A percentile compares a stretch with the other conserved stretches of the same genome.
Evolutionary conservation across 2,113 vertebrate genomes (phyloP).

Genomic region (Prolemur simus): DNA sequence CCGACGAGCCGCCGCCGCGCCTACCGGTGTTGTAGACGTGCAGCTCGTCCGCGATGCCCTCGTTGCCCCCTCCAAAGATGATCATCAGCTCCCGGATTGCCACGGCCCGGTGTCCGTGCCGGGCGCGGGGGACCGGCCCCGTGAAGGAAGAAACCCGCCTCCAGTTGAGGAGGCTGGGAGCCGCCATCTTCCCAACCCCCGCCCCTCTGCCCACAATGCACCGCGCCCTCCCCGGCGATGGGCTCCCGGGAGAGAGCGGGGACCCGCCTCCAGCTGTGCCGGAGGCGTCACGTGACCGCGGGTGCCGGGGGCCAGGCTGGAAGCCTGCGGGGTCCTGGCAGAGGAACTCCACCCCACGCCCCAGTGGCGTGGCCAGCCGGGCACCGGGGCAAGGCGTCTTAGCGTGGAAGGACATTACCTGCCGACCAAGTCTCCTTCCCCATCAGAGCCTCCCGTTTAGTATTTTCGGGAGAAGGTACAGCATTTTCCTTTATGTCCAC

Average conservation of each 20-base stretch:
- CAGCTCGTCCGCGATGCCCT: slow-evolving; percentile 95
- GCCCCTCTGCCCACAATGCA: slow-evolving; percentile 85
- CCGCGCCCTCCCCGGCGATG: slow-evolving; percentile 64
- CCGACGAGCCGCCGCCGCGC: slow-evolving; percentile 31
- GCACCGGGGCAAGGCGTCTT: too few species aligned
- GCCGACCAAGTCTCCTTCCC: too few species aligned
- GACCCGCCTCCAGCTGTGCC: slow-evolving; percentile 56
- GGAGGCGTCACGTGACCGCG: slow-evolving; percentile 2
- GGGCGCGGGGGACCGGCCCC: slow-evolving; percentile 93
- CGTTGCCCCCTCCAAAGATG: slow-evolving; percentile 96
- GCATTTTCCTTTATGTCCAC: background rate
- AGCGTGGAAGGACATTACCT: background rate
- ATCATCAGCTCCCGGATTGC: slow-evolving; percentile 94
- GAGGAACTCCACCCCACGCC: background rate
- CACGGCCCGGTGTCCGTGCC: slow-evolving; percentile 95
- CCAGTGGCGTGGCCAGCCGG: background rate
- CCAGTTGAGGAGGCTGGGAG: slow-evolving; percentile 88
- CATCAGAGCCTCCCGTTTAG: background rate
- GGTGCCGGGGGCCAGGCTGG: background rate
- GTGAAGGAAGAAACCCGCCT: slow-evolving; percentile 90
- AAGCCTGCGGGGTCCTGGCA: fast-evolving
- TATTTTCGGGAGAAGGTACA: background rate
- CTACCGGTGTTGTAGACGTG: slow-evolving; percentile 97
- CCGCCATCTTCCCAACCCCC: slow-evolving; percentile 86
- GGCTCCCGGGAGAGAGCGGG: background rate